A percentile compares a stretch with the other conserved stretches of the same genome.
These are phyloP conservation scores for Petaurus breviceps DNA, from an alignment of 2,113 vertebrate genomes.

Conservation along the genomic window DNA sequence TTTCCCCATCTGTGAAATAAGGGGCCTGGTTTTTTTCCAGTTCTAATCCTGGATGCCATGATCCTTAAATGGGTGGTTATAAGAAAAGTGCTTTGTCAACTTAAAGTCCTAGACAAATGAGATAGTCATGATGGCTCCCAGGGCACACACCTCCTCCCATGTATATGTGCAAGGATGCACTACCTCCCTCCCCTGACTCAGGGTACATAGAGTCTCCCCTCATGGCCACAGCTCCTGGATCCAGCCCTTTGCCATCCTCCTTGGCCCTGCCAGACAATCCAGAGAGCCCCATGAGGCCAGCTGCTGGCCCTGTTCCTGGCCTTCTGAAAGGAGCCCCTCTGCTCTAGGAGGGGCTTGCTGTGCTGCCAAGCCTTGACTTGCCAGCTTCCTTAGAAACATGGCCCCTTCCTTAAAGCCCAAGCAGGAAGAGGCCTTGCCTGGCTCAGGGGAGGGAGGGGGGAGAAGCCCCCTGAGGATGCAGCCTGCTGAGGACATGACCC, in stretches of 20 bases:
- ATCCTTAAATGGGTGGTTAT: background rate
- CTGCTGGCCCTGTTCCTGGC: background rate
- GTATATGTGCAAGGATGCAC: too few relatives aligned
- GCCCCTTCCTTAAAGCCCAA: background rate
- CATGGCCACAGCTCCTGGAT: background rate
- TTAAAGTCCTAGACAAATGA: background rate
- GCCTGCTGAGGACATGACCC: background rate
- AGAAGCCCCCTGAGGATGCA: background rate
- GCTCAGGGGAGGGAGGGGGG: background rate
- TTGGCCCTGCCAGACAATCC: background rate
- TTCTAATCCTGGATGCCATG: background rate
- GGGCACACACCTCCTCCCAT: too few relatives aligned
- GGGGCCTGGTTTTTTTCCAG: background rate
- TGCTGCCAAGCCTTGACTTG: background rate
- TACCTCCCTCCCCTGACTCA: background rate
- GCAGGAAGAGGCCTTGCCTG: background rate
- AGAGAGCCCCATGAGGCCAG: background rate
- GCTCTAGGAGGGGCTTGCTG: too few relatives aligned
- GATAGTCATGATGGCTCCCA: background rate
- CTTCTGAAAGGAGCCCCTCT: background rate
- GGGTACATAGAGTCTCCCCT: background rate
- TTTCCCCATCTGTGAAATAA: background rate
- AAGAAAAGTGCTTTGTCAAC: background rate
- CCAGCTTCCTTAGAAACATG: background rate
- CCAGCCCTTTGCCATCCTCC: background rate